Conservation (phyloP, 2,113 vertebrate genomes). For the Turnix velox region DNA sequence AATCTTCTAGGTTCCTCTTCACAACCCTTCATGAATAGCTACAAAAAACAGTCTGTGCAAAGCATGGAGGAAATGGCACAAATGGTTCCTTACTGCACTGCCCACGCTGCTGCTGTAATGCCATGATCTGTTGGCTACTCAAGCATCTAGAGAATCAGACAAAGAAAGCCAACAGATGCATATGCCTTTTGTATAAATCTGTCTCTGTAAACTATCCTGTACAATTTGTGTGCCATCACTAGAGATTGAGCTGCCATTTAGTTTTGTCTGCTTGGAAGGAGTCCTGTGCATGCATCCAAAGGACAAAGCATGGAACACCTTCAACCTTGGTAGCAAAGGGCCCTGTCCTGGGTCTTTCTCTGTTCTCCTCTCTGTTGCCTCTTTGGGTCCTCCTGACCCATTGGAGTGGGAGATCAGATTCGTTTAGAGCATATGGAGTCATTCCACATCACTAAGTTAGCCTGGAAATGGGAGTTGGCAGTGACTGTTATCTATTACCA, state of each 20-base stretch:
- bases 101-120: background rate
- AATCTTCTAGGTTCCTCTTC: background rate
- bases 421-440: constrained; percentile 44
- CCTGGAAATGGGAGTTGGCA: constrained; percentile 56
- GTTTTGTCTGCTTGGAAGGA: background rate
- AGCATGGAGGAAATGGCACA: background rate
- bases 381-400: background rate
- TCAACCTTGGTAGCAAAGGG: background rate
- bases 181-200: background rate
- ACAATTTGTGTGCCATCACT: background rate
- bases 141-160: background rate
- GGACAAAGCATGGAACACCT: background rate
- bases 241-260: background rate
- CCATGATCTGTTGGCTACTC: background rate
- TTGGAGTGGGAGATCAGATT: background rate
- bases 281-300: background rate
- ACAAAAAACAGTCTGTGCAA: background rate
- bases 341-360: background rate
- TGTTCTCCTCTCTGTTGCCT: background rate
- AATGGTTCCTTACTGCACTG: background rate
- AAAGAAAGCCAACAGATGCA: background rate
- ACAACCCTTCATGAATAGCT: background rate
- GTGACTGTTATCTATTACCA: constrained; percentile 44
- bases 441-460: constrained; percentile 56
- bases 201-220: background rate